A percentile compares a stretch with the other conserved stretches of the same genome.
These are phyloP conservation scores for Orussus abietinus DNA, from an alignment of 1,140 invertebrate species.

Conservation along the genomic window DNA sequence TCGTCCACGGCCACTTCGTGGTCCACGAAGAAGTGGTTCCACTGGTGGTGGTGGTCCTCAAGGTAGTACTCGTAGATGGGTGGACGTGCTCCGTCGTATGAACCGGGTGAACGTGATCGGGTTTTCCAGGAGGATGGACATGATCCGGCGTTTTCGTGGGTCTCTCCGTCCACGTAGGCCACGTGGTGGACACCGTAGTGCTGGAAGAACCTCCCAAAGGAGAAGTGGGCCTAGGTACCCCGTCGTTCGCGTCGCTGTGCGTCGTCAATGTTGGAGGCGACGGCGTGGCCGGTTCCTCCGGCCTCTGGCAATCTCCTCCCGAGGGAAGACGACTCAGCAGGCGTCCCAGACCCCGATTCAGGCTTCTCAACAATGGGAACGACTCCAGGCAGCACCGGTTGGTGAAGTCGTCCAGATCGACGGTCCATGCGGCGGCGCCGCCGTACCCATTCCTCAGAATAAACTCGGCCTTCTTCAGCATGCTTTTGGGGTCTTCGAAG, in stretches of 20 bases:
- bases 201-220: constrained; percentile 44
- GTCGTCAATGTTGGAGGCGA: constrained; percentile 67
- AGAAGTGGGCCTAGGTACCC: constrained; percentile 35
- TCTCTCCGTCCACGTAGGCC: constrained; percentile 43
- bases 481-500: constrained; percentile 77
- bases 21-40: constrained; percentile 35
- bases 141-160: constrained; percentile 28
- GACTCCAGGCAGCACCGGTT: constrained; percentile 76
- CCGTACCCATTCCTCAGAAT: constrained; percentile 67
- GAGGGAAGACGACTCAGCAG: constrained; percentile 54
- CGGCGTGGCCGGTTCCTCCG: constrained; percentile 66
- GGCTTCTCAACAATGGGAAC: constrained; percentile 69
- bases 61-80: constrained; percentile 23
- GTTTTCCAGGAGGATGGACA: too few species aligned
- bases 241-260: constrained; percentile 39
- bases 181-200: constrained; percentile 39
- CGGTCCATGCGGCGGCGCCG: constrained; percentile 83
- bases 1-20: constrained; percentile 10
- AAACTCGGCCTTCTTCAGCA: constrained; percentile 73
- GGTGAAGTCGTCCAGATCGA: constrained; percentile 86
- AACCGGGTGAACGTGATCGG: too few species aligned
- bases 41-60: constrained; percentile 25
- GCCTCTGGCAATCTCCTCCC: constrained; percentile 60
- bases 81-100: too few species aligned
- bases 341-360: constrained; percentile 64